Evolutionary conservation across 2,888 invertebrate genomes (phyloP).

Genomic region (Oligia strigilis): DNA sequence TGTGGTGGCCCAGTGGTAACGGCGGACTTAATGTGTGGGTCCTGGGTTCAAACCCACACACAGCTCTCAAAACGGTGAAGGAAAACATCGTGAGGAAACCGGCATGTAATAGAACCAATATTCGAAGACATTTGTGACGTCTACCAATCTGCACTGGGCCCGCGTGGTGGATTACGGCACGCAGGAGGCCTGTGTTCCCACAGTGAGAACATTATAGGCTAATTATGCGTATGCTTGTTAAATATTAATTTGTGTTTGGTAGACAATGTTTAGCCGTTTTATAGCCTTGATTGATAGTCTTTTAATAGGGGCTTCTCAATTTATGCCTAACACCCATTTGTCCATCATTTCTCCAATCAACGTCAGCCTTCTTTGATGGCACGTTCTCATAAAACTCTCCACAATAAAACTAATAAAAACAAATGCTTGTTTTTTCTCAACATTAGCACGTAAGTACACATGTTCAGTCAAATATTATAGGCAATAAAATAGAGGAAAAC

Average conservation of each 20-base stretch:
- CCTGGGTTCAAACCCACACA: background rate
- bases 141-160: too few species aligned
- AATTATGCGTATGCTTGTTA: background rate
- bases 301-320: background rate
- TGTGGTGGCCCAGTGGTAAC: too few species aligned
- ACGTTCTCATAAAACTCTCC: slow-evolving; percentile 2
- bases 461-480: slow-evolving; percentile 33
- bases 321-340: background rate
- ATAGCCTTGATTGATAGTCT: background rate
- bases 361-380: background rate
- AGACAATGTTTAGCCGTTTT: background rate
- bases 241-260: background rate
- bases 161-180: too few species aligned
- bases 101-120: too few species aligned
- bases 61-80: background rate
- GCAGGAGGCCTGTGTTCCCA: background rate
- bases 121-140: too few species aligned
- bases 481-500: slow-evolving; percentile 56
- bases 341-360: background rate
- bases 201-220: too few species aligned
- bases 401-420: slow-evolving; percentile 4
- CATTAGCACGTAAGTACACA: slow-evolving; percentile 11
- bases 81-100: background rate
- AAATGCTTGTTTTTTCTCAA: slow-evolving; percentile 31
- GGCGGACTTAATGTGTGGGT: background rate